Conservation (phyloP, 2,797 vertebrate species). For the Sebastes kiyomatsui region DNA sequence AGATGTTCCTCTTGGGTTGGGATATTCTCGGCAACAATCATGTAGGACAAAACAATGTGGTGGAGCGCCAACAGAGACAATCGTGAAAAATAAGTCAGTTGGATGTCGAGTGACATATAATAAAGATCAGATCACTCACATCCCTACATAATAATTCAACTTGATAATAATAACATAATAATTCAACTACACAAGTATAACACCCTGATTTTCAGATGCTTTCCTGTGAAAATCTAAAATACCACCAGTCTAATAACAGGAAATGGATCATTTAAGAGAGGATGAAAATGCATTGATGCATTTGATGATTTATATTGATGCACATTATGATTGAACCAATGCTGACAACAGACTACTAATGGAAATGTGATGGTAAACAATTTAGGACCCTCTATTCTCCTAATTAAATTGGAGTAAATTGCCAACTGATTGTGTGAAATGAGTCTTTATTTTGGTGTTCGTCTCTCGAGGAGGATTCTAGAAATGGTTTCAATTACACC, state of each 20-base stretch:
- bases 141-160: not conserved
- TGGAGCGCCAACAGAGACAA: not conserved
- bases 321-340: slow-evolving; percentile 18
- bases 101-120: not conserved
- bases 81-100: not conserved
- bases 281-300: not conserved
- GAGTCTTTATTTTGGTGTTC: not conserved
- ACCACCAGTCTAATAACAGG: not conserved
- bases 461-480: slow-evolving; percentile 8
- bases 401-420: slow-evolving; percentile 29
- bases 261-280: not conserved
- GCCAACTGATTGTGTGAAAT: slow-evolving; percentile 22
- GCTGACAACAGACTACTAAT: not conserved
- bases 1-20: not conserved
- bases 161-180: not conserved
- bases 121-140: not conserved
- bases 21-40: not conserved
- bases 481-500: slow-evolving; percentile 18
- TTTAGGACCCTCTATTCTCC: not conserved
- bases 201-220: not conserved
- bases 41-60: not conserved
- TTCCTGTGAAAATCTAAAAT: not conserved
- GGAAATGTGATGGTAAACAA: slow-evolving; percentile 16
- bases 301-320: not conserved
- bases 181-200: not conserved